A percentile compares a stretch with the other conserved stretches of the same genome.
Evolutionary conservation across 2,797 vertebrate species (phyloP).

Genomic region (Gymnoscopelus microlampas): DNA sequence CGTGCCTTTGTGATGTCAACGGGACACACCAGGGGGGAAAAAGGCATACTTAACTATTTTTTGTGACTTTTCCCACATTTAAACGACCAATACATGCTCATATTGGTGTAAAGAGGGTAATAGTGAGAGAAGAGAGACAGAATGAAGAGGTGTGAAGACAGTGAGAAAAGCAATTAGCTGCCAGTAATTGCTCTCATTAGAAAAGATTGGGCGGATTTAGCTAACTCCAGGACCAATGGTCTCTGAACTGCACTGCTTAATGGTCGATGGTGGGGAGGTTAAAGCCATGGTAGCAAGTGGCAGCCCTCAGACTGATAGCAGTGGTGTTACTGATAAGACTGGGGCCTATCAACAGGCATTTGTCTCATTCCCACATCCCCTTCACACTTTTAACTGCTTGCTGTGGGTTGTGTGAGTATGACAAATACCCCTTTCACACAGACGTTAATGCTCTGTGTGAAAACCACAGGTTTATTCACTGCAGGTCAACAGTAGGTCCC

Average conservation of each 20-base stretch:
- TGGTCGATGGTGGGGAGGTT: conserved; percentile 32
- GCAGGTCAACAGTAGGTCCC: too few relatives aligned
- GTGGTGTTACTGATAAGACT: conserved; percentile 55
- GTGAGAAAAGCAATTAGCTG: conserved; percentile 70
- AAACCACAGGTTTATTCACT: too few relatives aligned
- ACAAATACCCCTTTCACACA: too few relatives aligned
- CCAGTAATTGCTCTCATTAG: conserved; percentile 75
- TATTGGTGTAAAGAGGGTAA: conserved; percentile 26
- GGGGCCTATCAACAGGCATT: conserved; percentile 49
- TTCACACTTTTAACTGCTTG: too few relatives aligned
- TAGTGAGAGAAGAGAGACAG: conserved; percentile 3
- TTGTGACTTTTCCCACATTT: too few relatives aligned
- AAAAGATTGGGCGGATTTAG: conserved; percentile 51
- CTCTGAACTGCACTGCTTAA: conserved; percentile 28
- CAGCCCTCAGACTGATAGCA: conserved; percentile 54
- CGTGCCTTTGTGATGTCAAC: too few relatives aligned
- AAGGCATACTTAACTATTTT: too few relatives aligned
- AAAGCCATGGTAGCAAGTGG: conserved; percentile 27
- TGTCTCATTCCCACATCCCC: conserved; percentile 37
- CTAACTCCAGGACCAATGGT: conserved; percentile 39
- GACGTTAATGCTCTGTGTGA: too few relatives aligned
- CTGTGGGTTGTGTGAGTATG: too few relatives aligned
- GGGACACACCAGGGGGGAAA: too few relatives aligned
- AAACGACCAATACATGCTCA: too few relatives aligned
- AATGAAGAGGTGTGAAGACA: conserved; percentile 44